Conservation (phyloP, 2,113 vertebrate species). For the Siniperca knerii region DNA sequence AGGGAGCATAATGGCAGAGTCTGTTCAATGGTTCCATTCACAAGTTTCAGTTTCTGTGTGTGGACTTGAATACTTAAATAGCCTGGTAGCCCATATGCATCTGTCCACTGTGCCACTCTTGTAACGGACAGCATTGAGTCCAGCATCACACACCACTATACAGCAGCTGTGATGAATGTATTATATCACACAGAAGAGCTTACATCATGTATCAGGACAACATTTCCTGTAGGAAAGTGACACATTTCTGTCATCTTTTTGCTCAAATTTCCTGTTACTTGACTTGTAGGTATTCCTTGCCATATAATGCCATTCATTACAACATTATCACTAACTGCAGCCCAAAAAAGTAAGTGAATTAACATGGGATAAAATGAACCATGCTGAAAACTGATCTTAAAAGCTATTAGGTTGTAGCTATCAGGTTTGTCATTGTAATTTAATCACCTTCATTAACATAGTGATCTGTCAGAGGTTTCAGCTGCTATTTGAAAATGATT, state of each 20-base stretch:
- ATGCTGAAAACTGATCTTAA: too few relatives aligned
- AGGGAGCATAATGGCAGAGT: constrained; percentile 7
- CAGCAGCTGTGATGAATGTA: not conserved
- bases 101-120: constrained; percentile 4
- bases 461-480: not conserved
- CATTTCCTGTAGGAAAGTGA: constrained; percentile 9
- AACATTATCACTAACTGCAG: not conserved
- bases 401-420: too few relatives aligned
- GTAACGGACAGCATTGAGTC: not conserved
- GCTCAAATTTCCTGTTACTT: not conserved
- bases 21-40: constrained; percentile 23
- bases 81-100: constrained; percentile 8
- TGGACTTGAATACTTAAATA: constrained; percentile 32
- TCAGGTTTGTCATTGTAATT: not conserved
- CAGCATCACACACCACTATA: not conserved
- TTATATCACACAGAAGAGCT: not conserved
- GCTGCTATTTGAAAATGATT: not conserved
- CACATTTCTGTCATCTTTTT: not conserved
- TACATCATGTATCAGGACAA: not conserved
- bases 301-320: not conserved
- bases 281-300: too few relatives aligned
- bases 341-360: not conserved
- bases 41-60: constrained; percentile 9
- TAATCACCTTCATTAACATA: not conserved
- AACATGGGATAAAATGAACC: not conserved